These are phyloP conservation scores for Halcyon badia DNA, from an alignment of 2,797 vertebrate species.

Conservation along the genomic window DNA sequence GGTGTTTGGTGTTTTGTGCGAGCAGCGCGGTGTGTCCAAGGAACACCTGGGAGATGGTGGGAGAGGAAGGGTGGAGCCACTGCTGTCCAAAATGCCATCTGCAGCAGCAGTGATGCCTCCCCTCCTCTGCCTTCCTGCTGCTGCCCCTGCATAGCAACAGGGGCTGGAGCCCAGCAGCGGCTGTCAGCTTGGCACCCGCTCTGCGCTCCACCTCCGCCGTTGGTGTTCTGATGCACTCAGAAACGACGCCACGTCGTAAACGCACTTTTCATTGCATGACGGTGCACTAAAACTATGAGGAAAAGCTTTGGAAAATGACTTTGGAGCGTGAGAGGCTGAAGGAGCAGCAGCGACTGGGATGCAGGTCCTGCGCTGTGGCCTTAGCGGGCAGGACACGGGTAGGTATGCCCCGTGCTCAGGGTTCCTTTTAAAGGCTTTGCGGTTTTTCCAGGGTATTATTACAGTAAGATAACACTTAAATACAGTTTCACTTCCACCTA, in stretches of 20 bases:
- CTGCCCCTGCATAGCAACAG: neutral
- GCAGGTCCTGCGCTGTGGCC: neutral
- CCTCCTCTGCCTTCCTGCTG: neutral
- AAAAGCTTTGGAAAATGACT: neutral
- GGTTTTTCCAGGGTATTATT: neutral
- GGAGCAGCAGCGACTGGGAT: neutral
- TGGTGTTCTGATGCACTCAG: neutral
- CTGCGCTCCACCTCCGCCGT: accelerated
- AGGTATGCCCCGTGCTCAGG: accelerated
- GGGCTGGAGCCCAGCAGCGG: accelerated
- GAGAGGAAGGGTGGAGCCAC: neutral
- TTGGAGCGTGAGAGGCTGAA: neutral
- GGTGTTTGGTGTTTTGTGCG: neutral
- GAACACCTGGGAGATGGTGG: neutral
- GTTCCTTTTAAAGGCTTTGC: neutral
- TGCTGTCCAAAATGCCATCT: neutral
- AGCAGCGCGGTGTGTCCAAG: accelerated
- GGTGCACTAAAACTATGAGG: neutral
- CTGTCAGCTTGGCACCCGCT: neutral
- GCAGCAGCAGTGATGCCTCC: neutral
- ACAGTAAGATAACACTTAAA: neutral
- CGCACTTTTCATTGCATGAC: neutral
- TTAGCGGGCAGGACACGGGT: slow-evolving; percentile 66
- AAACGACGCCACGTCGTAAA: neutral
- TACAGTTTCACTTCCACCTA: neutral